Evolutionary conservation across 2,113 vertebrate species (phyloP), one percentile per base, ranked within the genome.

Genomic region (Piprites chloris): DNA sequence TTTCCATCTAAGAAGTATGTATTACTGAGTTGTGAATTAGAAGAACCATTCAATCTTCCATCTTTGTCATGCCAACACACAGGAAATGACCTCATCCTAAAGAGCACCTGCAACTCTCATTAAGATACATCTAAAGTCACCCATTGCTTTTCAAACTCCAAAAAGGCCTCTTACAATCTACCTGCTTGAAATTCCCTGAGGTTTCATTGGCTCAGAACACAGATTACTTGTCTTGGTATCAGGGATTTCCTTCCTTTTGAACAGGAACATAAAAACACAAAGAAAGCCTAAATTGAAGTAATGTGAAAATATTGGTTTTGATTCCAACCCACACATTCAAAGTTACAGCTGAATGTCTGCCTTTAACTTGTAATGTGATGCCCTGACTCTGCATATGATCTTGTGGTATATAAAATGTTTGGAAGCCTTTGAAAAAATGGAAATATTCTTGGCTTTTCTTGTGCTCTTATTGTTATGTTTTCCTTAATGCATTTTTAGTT

Each of bases 181-280:
- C 95, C 90, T 96, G 93, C 81, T 93, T 96, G 83, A 82, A 89
- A 95, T 96, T 96, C 95, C 90, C 92, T 1, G 3, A 72, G 90
- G 92, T 95, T 96, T 96, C 95, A 96, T 95, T 96, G 90, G 90
- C 93, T 92, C 80, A 82, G 88, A 92, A 85, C 73, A 88, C 20
- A 92, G 93, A 95, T 92, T 90, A 82, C 88, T 95, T 96, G 92
- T 94, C 90, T 96, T 94, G 80, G 85, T 96, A 95, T 92, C 76
- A 49, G 61, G 69, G 86, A 94, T 97, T 94, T 96, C 93, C 92
- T 95, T 96, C 94, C 92, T 87, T 96, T 96, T 95, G 93, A 96
- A 93, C 65, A 87, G 65, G 49, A 95, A 92, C 88, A 93, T 95
- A 94, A 95, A 96, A 94, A 84, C 83, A 95, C 76, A 92, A 93